Evolutionary conservation across 2,888 invertebrate species (phyloP), one percentile per base, ranked within the genome.

Genomic region (Syrista parreyssii): DNA sequence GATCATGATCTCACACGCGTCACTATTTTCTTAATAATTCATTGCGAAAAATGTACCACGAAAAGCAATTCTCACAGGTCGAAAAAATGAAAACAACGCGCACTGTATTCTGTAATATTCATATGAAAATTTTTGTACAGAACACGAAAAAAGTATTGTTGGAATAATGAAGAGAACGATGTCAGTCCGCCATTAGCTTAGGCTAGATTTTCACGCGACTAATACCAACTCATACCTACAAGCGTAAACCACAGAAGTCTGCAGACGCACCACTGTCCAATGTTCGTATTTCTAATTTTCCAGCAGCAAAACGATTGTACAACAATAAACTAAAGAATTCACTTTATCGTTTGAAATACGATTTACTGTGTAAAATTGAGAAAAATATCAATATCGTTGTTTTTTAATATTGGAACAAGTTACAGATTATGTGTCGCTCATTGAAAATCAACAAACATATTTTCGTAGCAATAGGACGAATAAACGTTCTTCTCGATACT

Each of bases 201-300:
- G 71, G 71, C 71, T 71, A 71, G 33, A 71, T 71, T 31, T 71
- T 71, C 33, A 71, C 55, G 55, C 55, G 55, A 23, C 23, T 55
- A 55, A 55, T 55, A 23, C 55, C 55, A 55, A 55, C 55, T 55
- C 23, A 55, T 55, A 55, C 55, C 9, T 55, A 9, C 55, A 55
- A 9, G 23, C 55, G 55, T 55, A 55, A 23, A 23, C 23, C 55
- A 55, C 23, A 55, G 55, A 55, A 55, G 55, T 34, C 55, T 23
- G 55, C 23, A 55, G 23, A 6, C 23, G 23, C 55, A 55, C 23
- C 55, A 23, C 55, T 23, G 55, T 55, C 23, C 55, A 0, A 23
- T 6, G 55, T 55, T 55, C 23, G 55, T 55, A 55, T 55, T 55
- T 9, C 55, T 23, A 23, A 23, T 23, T 55, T 55, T 55, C 55